These are phyloP conservation scores for Platalea minor DNA, from an alignment of 2,797 vertebrate genomes.

Conservation along the genomic window DNA sequence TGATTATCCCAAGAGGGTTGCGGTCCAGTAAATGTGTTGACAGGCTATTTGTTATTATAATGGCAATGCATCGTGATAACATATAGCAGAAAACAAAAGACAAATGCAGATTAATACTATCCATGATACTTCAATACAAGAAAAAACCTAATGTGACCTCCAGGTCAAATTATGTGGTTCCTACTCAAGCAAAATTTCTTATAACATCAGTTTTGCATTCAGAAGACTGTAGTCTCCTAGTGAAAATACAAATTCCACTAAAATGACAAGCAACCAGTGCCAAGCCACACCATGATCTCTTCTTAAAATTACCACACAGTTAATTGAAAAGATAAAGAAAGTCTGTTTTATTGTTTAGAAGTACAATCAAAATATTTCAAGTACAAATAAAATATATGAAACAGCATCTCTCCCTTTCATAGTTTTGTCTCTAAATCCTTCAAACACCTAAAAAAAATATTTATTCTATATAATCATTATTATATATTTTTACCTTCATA, in stretches of 20 bases:
- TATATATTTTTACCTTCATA: background rate
- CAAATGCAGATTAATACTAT: constrained; percentile 45
- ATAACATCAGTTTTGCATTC: background rate
- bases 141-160: background rate
- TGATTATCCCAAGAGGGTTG: constrained; percentile 71
- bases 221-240: background rate
- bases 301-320: background rate
- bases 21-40: constrained; percentile 73
- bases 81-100: constrained; percentile 46
- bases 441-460: background rate
- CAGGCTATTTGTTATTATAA: constrained; percentile 73
- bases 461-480: background rate
- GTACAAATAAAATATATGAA: background rate
- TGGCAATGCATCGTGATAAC: constrained; percentile 48
- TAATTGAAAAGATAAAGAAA: background rate
- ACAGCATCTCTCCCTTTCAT: background rate
- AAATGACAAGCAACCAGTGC: background rate
- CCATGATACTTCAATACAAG: background rate
- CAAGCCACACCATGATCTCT: background rate
- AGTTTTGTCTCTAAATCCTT: background rate
- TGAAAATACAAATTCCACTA: background rate
- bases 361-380: background rate
- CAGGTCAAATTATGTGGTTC: background rate
- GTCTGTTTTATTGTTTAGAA: background rate
- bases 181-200: background rate